These are phyloP conservation scores for Oncorhynchus mykiss DNA, from an alignment of 2,113 vertebrate genomes.

Conservation along the genomic window DNA sequence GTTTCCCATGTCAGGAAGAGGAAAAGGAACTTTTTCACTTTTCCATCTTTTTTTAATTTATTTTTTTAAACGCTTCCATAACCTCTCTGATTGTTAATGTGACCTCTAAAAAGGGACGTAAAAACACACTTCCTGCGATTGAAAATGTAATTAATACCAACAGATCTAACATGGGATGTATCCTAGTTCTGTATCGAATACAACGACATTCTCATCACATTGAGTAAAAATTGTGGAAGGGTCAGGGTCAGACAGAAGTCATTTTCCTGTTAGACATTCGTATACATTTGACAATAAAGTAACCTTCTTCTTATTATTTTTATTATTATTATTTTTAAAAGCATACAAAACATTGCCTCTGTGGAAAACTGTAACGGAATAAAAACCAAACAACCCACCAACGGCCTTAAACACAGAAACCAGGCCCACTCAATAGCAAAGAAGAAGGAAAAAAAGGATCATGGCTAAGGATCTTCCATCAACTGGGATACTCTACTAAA, in stretches of 20 bases:
- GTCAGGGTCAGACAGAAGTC: too few relatives aligned
- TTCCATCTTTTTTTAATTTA: constrained; percentile 5
- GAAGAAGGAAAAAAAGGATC: neutral
- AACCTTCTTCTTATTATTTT: too few relatives aligned
- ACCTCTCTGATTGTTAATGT: constrained; percentile 41
- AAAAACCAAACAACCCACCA: neutral
- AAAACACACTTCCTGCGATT: constrained; percentile 19
- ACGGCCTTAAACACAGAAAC: constrained; percentile 5
- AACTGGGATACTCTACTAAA: constrained; percentile 5
- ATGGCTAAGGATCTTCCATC: neutral
- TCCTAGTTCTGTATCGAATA: neutral
- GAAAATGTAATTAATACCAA: constrained; percentile 16
- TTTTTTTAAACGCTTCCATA: constrained; percentile 18
- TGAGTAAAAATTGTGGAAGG: neutral
- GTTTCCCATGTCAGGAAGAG: constrained; percentile 34
- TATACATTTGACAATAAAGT: too few relatives aligned
- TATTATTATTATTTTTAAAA: neutral
- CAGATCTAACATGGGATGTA: neutral
- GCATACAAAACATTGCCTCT: neutral
- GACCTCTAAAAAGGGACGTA: constrained; percentile 26
- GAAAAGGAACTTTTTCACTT: constrained; percentile 31
- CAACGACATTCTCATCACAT: neutral
- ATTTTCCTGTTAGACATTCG: too few relatives aligned
- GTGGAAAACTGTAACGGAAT: constrained; percentile 1
- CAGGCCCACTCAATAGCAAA: neutral